Percentiles rank a stretch among this genome's conserved stretches.
These are phyloP conservation scores for Tupaia tana DNA, from an alignment of 2,113 vertebrate species.

Conservation along the genomic window DNA sequence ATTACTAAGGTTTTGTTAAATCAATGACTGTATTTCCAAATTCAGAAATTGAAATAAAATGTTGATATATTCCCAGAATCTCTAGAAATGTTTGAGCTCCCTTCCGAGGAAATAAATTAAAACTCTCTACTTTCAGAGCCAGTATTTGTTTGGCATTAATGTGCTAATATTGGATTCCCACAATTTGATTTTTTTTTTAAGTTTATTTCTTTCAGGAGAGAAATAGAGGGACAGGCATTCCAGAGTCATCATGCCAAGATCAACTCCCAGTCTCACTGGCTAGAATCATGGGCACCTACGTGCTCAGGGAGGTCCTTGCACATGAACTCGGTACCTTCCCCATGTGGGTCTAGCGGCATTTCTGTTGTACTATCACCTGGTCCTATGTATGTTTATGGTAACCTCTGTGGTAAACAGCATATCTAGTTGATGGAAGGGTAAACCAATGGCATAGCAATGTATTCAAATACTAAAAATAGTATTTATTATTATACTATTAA, in stretches of 20 bases:
- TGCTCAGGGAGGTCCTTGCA: no score
- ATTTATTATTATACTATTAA: background rate
- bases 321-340: no score
- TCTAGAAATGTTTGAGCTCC: conserved; percentile 31
- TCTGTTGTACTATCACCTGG: no score
- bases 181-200: background rate
- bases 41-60: background rate
- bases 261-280: no score
- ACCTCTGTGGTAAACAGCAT: background rate
- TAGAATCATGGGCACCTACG: no score
- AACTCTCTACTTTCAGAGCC: background rate
- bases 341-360: no score
- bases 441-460: background rate
- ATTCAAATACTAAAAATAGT: background rate
- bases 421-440: background rate
- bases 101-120: conserved; percentile 44
- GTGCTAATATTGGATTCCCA: background rate
- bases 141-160: background rate
- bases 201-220: no score
- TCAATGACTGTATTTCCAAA: background rate
- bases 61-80: conserved; percentile 10
- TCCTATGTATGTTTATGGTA: background rate
- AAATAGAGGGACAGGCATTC: no score
- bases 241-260: no score
- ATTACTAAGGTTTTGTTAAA: background rate